A percentile compares a stretch with the other conserved stretches of the same genome.
Conservation (phyloP, 2,113 vertebrate genomes). For the Anolis carolinensis region DNA sequence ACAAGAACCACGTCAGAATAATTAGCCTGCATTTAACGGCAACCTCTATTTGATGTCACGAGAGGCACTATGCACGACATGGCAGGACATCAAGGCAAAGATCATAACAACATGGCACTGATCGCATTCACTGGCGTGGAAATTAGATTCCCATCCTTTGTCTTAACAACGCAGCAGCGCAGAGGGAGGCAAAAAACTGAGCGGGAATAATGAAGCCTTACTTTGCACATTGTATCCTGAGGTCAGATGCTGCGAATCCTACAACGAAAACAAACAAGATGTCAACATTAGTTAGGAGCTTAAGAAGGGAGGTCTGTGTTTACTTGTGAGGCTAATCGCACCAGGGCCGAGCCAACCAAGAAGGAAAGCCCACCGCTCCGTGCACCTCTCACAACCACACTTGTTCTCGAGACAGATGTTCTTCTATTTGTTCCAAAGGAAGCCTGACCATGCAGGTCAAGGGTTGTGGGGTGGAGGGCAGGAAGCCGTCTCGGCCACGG, state of each 20-base stretch:
- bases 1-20: conserved; percentile 70
- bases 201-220: conserved; percentile 78
- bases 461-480: no score
- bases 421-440: background rate
- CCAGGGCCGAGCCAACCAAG: background rate
- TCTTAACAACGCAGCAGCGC: conserved; percentile 45
- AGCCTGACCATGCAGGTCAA: background rate
- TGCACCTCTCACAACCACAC: background rate
- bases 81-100: conserved; percentile 39
- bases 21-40: conserved; percentile 65
- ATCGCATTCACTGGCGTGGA: conserved; percentile 46
- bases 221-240: conserved; percentile 92
- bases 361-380: conserved; percentile 22
- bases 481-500: no score
- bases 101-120: conserved; percentile 37
- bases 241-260: conserved; percentile 93
- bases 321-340: conserved; percentile 35
- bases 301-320: conserved; percentile 34
- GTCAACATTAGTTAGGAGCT: conserved; percentile 65
- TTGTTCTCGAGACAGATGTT: background rate
- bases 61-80: conserved; percentile 63
- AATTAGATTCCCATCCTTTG: conserved; percentile 62
- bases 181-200: conserved; percentile 30
- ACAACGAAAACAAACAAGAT: conserved; percentile 74
- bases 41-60: conserved; percentile 59